phyloP scores from a whole-genome alignment of 23 tunicate species.

The Ascidia mentula region DNA sequence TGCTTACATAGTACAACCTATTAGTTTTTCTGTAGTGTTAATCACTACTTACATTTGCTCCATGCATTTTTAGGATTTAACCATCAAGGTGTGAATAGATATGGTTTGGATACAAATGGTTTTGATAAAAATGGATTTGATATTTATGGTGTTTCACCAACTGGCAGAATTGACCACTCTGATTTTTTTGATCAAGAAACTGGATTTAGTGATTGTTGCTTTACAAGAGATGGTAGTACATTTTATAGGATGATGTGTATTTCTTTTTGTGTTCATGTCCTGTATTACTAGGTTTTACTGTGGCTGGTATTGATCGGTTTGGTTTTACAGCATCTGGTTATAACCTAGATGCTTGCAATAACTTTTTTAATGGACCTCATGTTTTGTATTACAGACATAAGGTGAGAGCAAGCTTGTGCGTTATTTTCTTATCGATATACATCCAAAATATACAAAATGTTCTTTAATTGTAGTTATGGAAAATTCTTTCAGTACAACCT shows the following conservation, averaged over 20 bases:
- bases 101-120: constrained; percentile 64
- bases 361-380: constrained; percentile 70
- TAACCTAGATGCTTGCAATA: constrained; percentile 40
- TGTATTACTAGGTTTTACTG: constrained; percentile 60
- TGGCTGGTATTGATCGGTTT: constrained; percentile 59
- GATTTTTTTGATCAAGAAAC: constrained; percentile 63
- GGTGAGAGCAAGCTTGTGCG: constrained; percentile 13
- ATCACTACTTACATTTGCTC: not conserved
- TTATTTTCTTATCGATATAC: not conserved
- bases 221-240: constrained; percentile 73
- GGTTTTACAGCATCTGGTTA: constrained; percentile 70
- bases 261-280: not conserved
- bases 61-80: constrained; percentile 43
- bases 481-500: constrained; percentile 59
- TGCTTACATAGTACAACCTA: no score
- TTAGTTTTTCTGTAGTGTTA: not conserved
- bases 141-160: constrained; percentile 51
- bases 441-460: not conserved
- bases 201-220: constrained; percentile 83
- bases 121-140: constrained; percentile 58
- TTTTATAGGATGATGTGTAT: not conserved
- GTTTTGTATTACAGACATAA: constrained; percentile 32
- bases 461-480: constrained; percentile 52
- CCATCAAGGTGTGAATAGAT: constrained; percentile 48
- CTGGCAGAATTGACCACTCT: constrained; percentile 25